phyloP scores from a whole-genome alignment of 2,888 invertebrate genomes.

The Pediacus dermestoides region DNA sequence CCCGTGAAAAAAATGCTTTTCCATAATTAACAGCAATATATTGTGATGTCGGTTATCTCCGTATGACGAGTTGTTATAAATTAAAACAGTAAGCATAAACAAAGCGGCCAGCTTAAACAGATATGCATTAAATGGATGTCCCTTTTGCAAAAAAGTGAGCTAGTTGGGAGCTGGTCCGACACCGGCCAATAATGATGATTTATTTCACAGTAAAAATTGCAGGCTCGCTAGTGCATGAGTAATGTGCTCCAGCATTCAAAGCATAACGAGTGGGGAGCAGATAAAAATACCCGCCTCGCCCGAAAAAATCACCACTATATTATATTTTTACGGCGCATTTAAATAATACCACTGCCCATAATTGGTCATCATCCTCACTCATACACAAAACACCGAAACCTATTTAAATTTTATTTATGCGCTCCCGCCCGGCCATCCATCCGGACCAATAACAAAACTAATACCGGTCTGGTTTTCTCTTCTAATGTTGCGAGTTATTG shows the following conservation, averaged over 20 bases:
- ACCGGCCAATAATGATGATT: constrained; percentile 60
- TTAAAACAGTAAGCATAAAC: constrained; percentile 44
- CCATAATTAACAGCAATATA: too few relatives aligned
- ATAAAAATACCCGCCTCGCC: constrained; percentile 42
- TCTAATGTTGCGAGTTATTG: constrained; percentile 1
- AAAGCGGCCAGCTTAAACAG: constrained; percentile 44
- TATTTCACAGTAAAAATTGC: constrained; percentile 57
- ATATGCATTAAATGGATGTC: constrained; percentile 39
- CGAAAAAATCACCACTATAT: constrained; percentile 44
- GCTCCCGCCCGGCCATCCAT: too few relatives aligned
- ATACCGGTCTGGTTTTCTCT: constrained; percentile 4
- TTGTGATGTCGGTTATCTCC: too few relatives aligned
- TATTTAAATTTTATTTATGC: constrained; percentile 22
- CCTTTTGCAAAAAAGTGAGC: constrained; percentile 30
- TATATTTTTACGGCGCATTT: constrained; percentile 47
- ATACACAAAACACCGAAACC: constrained; percentile 24
- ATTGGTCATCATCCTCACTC: constrained; percentile 34
- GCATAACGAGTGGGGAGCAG: constrained; percentile 44
- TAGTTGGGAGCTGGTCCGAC: constrained; percentile 25
- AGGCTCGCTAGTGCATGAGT: constrained; percentile 55
- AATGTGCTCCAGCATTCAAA: constrained; percentile 52
- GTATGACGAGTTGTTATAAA: constrained; percentile 37
- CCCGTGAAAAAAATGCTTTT: too few relatives aligned
- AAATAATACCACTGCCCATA: constrained; percentile 35
- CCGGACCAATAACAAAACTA: too few relatives aligned